A percentile compares a stretch with the other conserved stretches of the same genome.
phyloP scores from a whole-genome alignment of 1,140 invertebrate genomes.

The Brachionus sp. region DNA sequence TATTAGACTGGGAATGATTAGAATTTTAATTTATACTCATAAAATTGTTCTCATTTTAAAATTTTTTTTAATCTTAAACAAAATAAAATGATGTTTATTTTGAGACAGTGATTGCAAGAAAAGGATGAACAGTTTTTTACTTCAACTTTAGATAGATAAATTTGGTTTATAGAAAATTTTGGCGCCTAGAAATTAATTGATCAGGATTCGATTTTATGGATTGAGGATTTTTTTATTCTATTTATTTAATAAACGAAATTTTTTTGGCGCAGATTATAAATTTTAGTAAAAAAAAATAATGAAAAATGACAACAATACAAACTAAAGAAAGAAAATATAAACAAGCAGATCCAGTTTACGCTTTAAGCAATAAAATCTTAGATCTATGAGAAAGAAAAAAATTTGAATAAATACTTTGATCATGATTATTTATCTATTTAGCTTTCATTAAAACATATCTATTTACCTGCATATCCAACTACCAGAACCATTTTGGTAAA shows the following conservation, averaged over 20 bases:
- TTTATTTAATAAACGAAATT: slow-evolving; percentile 14
- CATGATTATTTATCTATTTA: slow-evolving; percentile 26
- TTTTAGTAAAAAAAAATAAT: not conserved
- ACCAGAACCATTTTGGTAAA: slow-evolving; percentile 16
- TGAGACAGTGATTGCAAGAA: not conserved
- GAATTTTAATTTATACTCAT: not conserved
- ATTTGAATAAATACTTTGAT: not conserved
- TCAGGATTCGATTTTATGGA: not conserved
- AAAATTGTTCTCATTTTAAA: not conserved
- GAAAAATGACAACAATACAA: not conserved
- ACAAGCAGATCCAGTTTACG: slow-evolving; percentile 19
- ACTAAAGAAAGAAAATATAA: not conserved
- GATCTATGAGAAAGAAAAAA: not conserved
- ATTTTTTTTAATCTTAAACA: not conserved
- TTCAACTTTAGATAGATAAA: not conserved
- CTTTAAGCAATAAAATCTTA: not conserved
- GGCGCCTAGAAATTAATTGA: slow-evolving; percentile 18
- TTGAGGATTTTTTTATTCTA: not conserved
- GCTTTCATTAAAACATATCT: not conserved
- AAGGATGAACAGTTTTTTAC: not conserved
- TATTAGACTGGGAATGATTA: not conserved
- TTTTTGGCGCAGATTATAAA: slow-evolving; percentile 36
- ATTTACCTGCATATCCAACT: slow-evolving; percentile 9
- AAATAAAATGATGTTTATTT: not conserved
- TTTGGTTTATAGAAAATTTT: not conserved